phyloP scores from a whole-genome alignment of 30 jellyfish, hydroid and myxozoan genomes.

The Turritopsis rubra region DNA sequence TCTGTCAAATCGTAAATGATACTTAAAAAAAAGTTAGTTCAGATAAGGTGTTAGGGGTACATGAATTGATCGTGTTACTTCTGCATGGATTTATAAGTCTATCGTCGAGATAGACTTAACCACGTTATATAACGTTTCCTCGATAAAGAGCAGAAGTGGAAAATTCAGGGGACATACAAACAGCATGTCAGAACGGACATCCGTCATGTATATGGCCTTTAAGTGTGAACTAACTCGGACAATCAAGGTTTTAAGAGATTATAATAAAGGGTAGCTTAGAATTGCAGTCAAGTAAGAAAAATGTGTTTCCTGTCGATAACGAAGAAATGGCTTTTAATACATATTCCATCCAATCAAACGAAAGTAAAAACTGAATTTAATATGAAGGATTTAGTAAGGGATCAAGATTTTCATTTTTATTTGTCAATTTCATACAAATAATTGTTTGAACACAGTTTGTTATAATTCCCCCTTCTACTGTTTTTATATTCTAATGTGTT shows the following conservation, averaged over 20 bases:
- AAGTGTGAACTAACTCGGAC: background rate
- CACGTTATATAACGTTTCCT: background rate
- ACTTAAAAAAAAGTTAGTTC: background rate
- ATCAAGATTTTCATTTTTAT: background rate
- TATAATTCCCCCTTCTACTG: background rate
- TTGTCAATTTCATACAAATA: background rate
- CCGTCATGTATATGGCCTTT: background rate
- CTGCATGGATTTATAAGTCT: no score
- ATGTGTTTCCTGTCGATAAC: background rate
- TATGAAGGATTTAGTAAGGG: background rate
- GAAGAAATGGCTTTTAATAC: background rate
- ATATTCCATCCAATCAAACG: background rate
- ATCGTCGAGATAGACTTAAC: no score
- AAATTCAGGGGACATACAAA: no score
- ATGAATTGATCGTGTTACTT: no score
- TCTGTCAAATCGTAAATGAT: background rate
- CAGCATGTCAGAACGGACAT: background rate
- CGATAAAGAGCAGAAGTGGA: no score
- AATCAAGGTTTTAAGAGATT: background rate
- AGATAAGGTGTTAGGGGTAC: background rate
- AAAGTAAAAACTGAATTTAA: background rate
- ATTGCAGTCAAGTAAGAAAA: background rate
- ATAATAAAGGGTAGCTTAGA: no score
- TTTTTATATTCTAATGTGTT: background rate
- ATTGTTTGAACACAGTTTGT: background rate